A percentile compares a stretch with the other conserved stretches of the same genome.
Conservation (phyloP, 2,888 invertebrate species). For the Strigamia maritima region DNA sequence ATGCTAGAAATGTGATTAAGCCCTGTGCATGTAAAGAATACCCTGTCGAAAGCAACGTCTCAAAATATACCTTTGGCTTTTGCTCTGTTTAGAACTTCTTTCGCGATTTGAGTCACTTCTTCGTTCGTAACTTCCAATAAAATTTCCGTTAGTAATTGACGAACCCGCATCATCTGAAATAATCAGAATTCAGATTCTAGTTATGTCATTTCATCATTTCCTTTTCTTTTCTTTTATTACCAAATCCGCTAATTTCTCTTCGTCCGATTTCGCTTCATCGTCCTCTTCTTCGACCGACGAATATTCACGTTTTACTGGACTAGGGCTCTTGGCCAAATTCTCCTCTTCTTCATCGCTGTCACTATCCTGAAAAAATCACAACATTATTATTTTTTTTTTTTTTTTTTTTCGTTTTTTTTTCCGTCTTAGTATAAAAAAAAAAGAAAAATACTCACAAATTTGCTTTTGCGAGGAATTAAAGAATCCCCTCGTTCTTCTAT, state of each 20-base stretch:
- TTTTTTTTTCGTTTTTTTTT: no score
- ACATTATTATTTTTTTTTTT: no score
- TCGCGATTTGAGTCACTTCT: constrained; percentile 78
- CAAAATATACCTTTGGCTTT: constrained; percentile 42
- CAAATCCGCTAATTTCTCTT: constrained; percentile 51
- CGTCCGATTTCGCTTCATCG: constrained; percentile 48
- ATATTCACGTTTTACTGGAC: constrained; percentile 44
- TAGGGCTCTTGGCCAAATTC: neutral
- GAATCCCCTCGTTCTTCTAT: constrained; percentile 55
- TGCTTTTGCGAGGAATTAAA: constrained; percentile 57
- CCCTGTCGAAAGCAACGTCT: neutral
- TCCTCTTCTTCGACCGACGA: constrained; percentile 47
- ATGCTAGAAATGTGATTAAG: constrained; percentile 1
- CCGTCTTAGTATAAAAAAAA: no score
- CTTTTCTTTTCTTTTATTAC: no score
- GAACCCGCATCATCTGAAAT: constrained; percentile 71
- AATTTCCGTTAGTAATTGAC: constrained; percentile 86
- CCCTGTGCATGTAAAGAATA: constrained; percentile 8
- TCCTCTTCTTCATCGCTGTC: constrained; percentile 54
- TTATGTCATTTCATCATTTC: no score
- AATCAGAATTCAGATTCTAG: neutral
- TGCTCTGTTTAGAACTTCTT: constrained; percentile 77
- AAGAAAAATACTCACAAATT: constrained; percentile 60
- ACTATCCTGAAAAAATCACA: constrained; percentile 48
- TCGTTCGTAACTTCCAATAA: constrained; percentile 89